phyloP scores from a whole-genome alignment of 2,797 vertebrate species.

The Dipus sagitta region DNA sequence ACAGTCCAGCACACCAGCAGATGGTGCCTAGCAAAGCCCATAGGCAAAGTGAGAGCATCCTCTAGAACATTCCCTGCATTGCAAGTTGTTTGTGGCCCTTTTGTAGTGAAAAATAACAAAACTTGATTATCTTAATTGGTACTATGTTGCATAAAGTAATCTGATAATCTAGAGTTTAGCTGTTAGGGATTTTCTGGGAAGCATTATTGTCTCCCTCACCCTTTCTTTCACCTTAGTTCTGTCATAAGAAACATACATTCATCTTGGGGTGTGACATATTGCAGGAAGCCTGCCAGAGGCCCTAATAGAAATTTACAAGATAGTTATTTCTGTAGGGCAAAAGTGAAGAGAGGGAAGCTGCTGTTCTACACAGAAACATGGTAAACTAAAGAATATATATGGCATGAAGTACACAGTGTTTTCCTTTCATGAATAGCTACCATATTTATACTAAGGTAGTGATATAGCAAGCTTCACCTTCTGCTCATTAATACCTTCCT shows the following conservation, averaged over 20 bases:
- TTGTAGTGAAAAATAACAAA: neutral
- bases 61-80: neutral
- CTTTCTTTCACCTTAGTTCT: neutral
- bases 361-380: neutral
- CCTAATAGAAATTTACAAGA: neutral
- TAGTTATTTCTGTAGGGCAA: neutral
- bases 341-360: neutral
- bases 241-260: slow-evolving; percentile 24
- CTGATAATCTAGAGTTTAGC: neutral
- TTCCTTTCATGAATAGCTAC: slow-evolving; percentile 25
- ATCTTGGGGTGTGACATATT: slow-evolving; percentile 11
- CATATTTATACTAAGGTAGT: neutral
- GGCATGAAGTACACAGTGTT: neutral
- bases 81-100: neutral
- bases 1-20: slow-evolving; percentile 66
- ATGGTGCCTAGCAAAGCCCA: slow-evolving; percentile 52
- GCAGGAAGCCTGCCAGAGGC: neutral
- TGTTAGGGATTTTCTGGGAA: slow-evolving; percentile 28
- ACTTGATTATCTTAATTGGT: slow-evolving; percentile 1
- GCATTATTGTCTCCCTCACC: neutral
- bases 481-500: neutral
- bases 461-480: neutral
- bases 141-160: neutral
- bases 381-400: neutral
- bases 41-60: neutral